A percentile compares a stretch with the other conserved stretches of the same genome.
Evolutionary conservation across 2,113 vertebrate genomes (phyloP).

Genomic region (Corvus hawaiiensis): DNA sequence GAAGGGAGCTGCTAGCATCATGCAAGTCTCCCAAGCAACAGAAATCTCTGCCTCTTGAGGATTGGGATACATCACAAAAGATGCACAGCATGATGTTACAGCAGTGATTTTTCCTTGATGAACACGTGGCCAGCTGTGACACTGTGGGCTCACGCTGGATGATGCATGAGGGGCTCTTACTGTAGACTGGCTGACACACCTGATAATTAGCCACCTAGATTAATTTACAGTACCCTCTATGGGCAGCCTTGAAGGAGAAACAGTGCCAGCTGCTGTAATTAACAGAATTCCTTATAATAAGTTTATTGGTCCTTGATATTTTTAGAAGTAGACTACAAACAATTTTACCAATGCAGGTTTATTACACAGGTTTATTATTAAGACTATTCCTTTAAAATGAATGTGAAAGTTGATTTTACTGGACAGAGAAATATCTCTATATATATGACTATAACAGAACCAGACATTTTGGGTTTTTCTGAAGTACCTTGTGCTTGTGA

Average conservation of each 20-base stretch:
- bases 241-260: neutral
- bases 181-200: neutral
- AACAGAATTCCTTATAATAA: neutral
- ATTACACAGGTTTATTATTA: neutral
- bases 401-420: neutral
- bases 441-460: neutral
- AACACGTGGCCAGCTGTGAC: fast-evolving
- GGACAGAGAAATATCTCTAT: neutral
- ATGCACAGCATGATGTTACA: neutral
- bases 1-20: neutral
- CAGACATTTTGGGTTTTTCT: neutral
- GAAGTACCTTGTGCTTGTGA: neutral
- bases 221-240: neutral
- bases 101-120: neutral
- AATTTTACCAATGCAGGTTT: neutral
- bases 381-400: neutral
- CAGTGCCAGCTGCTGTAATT: neutral
- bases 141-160: neutral
- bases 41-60: neutral
- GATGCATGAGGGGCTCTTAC: neutral
- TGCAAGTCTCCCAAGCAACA: neutral
- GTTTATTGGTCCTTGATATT: neutral
- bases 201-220: neutral
- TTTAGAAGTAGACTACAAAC: neutral
- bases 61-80: fast-evolving